phyloP scores from a whole-genome alignment of 2,113 vertebrate species.

The Hippocampus guttulatus region DNA sequence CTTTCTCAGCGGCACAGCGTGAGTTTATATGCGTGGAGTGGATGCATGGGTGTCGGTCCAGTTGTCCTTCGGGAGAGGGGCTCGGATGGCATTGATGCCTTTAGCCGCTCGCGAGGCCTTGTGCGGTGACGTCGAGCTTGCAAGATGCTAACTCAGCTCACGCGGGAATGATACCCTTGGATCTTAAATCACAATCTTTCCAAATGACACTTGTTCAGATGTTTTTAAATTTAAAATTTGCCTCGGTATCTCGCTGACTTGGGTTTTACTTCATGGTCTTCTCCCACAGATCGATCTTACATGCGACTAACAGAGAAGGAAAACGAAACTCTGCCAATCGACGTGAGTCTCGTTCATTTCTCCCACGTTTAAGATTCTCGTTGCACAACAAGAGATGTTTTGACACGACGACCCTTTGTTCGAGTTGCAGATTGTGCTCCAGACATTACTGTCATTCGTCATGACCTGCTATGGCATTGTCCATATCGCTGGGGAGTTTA shows the following conservation, averaged over 20 bases:
- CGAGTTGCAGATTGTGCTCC: slow-evolving; percentile 86
- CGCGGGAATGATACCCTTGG: neutral
- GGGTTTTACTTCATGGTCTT: neutral
- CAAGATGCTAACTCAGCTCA: slow-evolving; percentile 19
- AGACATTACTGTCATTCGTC: slow-evolving; percentile 91
- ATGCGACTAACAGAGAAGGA: slow-evolving; percentile 97
- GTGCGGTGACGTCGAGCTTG: slow-evolving; percentile 15
- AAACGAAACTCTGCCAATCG: slow-evolving; percentile 91
- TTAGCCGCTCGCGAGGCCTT: slow-evolving; percentile 34
- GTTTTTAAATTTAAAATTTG: neutral
- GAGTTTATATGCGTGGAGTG: slow-evolving; percentile 39
- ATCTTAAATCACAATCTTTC: neutral
- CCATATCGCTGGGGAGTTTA: slow-evolving; percentile 92
- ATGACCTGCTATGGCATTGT: slow-evolving; percentile 96
- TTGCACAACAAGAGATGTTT: neutral
- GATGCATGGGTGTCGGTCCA: rapidly evolving
- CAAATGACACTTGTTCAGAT: neutral
- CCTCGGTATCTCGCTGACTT: neutral
- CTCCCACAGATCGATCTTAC: slow-evolving; percentile 82
- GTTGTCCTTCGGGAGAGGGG: neutral
- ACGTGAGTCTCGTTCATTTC: slow-evolving; percentile 77
- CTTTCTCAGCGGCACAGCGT: slow-evolving; percentile 94
- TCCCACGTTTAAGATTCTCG: neutral
- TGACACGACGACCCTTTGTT: neutral
- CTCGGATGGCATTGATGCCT: neutral